These are phyloP conservation scores for Ellobius talpinus DNA, from an alignment of 2,113 vertebrate species.

Conservation along the genomic window DNA sequence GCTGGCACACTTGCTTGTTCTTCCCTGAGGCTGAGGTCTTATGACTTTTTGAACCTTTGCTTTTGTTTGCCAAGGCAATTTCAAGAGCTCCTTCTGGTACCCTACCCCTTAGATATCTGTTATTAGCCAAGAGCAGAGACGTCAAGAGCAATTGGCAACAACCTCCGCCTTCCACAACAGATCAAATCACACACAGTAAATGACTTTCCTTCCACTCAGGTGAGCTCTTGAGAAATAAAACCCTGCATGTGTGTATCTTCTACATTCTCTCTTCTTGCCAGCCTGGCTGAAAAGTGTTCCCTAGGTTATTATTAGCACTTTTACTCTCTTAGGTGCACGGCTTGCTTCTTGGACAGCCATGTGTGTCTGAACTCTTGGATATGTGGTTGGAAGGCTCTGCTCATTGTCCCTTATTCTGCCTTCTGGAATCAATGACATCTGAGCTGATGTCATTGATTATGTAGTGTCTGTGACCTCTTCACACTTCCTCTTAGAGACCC, in stretches of 20 bases:
- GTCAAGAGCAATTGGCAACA: constrained; percentile 51
- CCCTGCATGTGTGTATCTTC: not conserved
- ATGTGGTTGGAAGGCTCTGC: not conserved
- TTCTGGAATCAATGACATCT: not conserved
- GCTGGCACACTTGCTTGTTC: not conserved
- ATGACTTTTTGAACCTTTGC: constrained; percentile 69
- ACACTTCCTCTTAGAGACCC: not conserved
- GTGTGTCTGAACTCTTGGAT: not conserved
- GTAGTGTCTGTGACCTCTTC: not conserved
- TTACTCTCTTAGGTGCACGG: not conserved
- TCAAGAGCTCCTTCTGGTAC: constrained; percentile 47
- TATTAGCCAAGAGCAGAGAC: constrained; percentile 32
- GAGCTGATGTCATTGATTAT: not conserved
- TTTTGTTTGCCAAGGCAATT: constrained; percentile 63
- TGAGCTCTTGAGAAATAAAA: constrained; percentile 41
- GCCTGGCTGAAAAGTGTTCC: not conserved
- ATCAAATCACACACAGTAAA: not conserved
- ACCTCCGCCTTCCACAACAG: constrained; percentile 52
- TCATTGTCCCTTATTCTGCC: not conserved
- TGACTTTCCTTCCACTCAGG: constrained; percentile 48
- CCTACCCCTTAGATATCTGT: not conserved
- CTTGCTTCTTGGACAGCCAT: not conserved
- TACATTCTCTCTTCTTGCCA: not conserved
- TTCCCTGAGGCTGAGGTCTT: not conserved
- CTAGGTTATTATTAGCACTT: constrained; percentile 8